Base-by-base conservation (phyloP, 2,113 vertebrate species). In the Crypturellus undulatus region DNA sequence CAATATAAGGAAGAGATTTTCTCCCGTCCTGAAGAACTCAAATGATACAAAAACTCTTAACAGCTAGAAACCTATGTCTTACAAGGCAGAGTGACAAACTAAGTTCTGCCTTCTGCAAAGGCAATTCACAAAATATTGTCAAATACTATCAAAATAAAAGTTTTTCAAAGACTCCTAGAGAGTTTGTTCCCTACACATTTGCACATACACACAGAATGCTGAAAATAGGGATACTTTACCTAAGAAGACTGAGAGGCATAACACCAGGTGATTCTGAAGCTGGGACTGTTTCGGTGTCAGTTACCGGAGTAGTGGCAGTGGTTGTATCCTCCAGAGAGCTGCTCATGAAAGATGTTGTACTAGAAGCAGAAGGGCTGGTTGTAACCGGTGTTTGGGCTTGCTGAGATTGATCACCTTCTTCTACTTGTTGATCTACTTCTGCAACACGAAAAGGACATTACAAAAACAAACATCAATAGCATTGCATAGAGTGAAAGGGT, bases 291-390 rank as follows among this genome's bases (percentile, higher is more conserved):
- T 99, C 99, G 0, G 99, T 99, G 94, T 99, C 99, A 2, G 99
- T 99, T 75, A 99, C 99, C 0, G 99, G 99, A 5, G 99, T 99
- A 60, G 99, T 99, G 59, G 99, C 99, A 3, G 99, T 99, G 80
- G 99, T 99, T 45, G 99, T 99, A 91, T 99, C 99, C 92, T 99
- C 99, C 90, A 99, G 96, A 1, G 99, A 99, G 91, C 99, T 99
- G 96, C 99, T 99, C 99, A 99, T 99, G 96, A 99, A 99, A 79
- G 99, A 99, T 1, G 99, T 99, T 10, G 99, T 99, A 97, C 99
- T 99, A 24, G 99, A 99, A 69, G 99, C 99, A 2, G 99, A 99
- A 16, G 99, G 99, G 94, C 99, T 99, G 58, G 99, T 99, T 73
- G 99, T 99, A 84, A 99, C 98, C 0, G 99, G 99, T 4, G 99